Evolutionary conservation across 2,797 vertebrate genomes (phyloP), one percentile per base, ranked within the genome.

Genomic region (Malurus splendens): DNA sequence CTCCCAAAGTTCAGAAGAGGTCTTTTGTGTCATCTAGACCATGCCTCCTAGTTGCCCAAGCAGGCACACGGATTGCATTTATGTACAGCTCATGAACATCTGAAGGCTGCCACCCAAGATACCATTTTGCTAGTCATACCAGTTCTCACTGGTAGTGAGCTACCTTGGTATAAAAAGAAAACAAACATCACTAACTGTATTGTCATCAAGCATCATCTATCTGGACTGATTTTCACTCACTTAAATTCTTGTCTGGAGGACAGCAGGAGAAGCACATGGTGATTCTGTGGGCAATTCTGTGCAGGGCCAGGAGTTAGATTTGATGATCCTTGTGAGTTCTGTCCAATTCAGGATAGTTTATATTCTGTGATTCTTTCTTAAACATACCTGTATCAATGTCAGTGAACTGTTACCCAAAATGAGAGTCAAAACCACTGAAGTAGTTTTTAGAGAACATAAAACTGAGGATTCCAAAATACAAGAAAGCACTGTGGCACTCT

Each of bases 311-410:
- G 50, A 72, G 13, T 5, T 33, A 17, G 13, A 72, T 55, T 32
- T 32, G 8, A 71, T 47, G 30, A 62, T 30, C 20, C 16, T 28
- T 81, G 57, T 47, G 13, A 62, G 39, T 55, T 71, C 33, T 71
- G 48, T 47, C 48, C 30, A 47, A 17, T 13, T 81, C 33, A 39
- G 16, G 12, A 54, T 13, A 54, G 32, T 47, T 48, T 54, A 1
- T 36, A 28, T 10, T 65, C 32, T 23, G 7, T 39, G 19, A 62
- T 16, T 47, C 28, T 7, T 11, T 19, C 10, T 7, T 1, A 1
- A 48, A 33, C 0, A 1, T 33, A 44, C 32, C 1, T 20, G 5
- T 18, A 7, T 27, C 44, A 36, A 3, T 13, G 48, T 39, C 47
- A 6, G 14, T 2, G 2, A 78, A 24, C 50, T 32, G 32, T 23